These are phyloP conservation scores for Charina bottae DNA, from an alignment of 2,113 vertebrate genomes.

Conservation along the genomic window DNA sequence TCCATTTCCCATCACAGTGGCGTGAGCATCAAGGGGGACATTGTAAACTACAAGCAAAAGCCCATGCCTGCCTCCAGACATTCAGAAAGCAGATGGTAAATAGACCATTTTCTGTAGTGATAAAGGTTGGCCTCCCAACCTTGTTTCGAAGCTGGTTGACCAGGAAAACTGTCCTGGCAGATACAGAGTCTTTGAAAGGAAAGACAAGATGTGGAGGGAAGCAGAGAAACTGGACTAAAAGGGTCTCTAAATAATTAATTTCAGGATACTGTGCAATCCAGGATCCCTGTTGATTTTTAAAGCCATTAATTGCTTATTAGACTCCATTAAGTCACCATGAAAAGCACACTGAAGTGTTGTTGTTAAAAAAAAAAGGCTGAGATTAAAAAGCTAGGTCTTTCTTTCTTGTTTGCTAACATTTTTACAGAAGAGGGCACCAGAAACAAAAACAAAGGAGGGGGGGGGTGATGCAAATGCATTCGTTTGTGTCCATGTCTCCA, in stretches of 20 bases:
- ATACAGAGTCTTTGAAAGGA: slow-evolving; percentile 60
- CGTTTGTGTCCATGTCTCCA: too few species aligned
- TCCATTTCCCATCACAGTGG: not conserved
- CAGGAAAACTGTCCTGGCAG: slow-evolving; percentile 53
- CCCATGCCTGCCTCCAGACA: not conserved
- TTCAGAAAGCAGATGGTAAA: not conserved
- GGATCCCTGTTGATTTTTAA: slow-evolving; percentile 52
- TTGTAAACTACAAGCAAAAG: not conserved
- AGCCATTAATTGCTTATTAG: slow-evolving; percentile 71
- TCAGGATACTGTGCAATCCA: slow-evolving; percentile 51
- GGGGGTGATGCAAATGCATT: not conserved
- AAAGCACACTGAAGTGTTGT: slow-evolving; percentile 45
- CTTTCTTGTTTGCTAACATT: slow-evolving; percentile 43
- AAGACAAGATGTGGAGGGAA: slow-evolving; percentile 47
- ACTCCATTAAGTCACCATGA: slow-evolving; percentile 65
- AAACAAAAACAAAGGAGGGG: slow-evolving; percentile 25
- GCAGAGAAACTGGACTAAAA: slow-evolving; percentile 46
- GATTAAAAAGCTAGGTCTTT: slow-evolving; percentile 32
- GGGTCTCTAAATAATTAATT: slow-evolving; percentile 71
- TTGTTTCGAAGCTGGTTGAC: slow-evolving; percentile 28
- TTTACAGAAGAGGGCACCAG: slow-evolving; percentile 21
- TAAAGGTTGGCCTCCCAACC: slow-evolving; percentile 20
- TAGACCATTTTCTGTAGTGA: not conserved
- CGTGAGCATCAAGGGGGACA: not conserved
- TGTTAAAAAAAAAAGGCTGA: slow-evolving; percentile 28